Evolutionary conservation across 1,140 invertebrate genomes (phyloP), one percentile per base, ranked within the genome.

Genomic region (Caenorhabditis brenneri): DNA sequence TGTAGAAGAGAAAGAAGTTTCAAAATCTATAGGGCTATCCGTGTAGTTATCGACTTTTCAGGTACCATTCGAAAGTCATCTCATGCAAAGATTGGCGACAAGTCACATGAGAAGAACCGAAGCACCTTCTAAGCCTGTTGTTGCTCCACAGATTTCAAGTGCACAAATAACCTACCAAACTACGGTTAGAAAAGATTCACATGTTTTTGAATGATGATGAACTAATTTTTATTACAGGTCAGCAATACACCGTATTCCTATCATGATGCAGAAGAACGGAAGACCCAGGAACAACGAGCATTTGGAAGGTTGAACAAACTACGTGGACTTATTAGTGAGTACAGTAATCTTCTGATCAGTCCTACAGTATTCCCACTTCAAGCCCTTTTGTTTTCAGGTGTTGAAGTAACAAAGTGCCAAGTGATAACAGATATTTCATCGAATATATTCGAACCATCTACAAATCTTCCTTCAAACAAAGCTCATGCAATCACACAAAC

Each of bases 341-440:
- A 2, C 36, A n/a, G 22, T 36, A 19, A 27, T 4, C 5, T 36
- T 65, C 10, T n/a, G 0, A 7, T 58, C 55, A 29, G n/a, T 29
- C 29, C 16, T 0, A 29, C 10, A 51, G 19, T 19, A 51, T n/a
- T 6, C 3, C 19, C 16, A n/a, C n/a, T n/a, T n/a, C n/a, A n/a
- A n/a, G n/a, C n/a, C n/a, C 1, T 27, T 7, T 0, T 58, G 24
- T 5, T 65, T 74, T 74, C n/a, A 74, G 65, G 65, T 42, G 46
- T 74, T 42, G 65, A 74, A 31, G 36, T 74, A 19, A 74, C 65
- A 0, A 74, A 74, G 24, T 42, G 65, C 24, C 65, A 74, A 31
- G 65, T 74, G 9, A 42, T 74, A 12, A 74, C 65, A 7, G 65
- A 74, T 74, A 24, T 74, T 24, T 74, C 65, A 27, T 74, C 65